Percentiles rank a stretch among this genome's conserved stretches.
These are phyloP conservation scores for Myotis davidii DNA, from an alignment of 2,113 vertebrate genomes.

Conservation along the genomic window DNA sequence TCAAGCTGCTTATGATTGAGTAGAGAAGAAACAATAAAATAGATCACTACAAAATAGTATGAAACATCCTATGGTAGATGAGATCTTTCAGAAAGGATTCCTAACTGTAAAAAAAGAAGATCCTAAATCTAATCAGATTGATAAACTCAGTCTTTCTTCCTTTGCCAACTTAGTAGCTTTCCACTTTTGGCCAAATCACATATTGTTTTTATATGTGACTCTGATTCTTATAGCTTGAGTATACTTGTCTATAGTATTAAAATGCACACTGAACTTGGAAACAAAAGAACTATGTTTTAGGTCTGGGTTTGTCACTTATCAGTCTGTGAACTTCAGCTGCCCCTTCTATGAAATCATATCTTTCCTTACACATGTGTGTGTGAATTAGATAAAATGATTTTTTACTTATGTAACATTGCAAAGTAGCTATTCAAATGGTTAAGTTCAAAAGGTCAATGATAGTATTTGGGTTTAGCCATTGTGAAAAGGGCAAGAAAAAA, in stretches of 20 bases:
- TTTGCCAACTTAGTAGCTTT: background rate
- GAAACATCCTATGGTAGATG: background rate
- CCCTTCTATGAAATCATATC: background rate
- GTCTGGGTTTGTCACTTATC: background rate
- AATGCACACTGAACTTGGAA: background rate
- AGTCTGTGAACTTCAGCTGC: background rate
- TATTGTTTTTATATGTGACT: background rate
- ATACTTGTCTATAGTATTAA: background rate
- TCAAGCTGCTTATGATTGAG: background rate
- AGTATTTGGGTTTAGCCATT: background rate
- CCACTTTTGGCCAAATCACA: background rate
- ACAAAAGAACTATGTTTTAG: background rate
- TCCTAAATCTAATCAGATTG: background rate
- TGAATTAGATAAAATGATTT: background rate
- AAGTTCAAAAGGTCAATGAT: background rate
- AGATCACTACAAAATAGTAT: background rate
- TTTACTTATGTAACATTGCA: background rate
- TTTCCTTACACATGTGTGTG: background rate
- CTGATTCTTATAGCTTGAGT: background rate
- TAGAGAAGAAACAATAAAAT: conserved; percentile 25
- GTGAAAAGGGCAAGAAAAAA: background rate
- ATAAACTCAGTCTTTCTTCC: background rate
- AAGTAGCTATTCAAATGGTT: conserved; percentile 2
- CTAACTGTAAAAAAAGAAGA: background rate
- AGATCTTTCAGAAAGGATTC: background rate